A percentile compares a stretch with the other conserved stretches of the same genome.
phyloP scores from a whole-genome alignment of 2,888 invertebrate species.

The Drosophila anomelani region DNA sequence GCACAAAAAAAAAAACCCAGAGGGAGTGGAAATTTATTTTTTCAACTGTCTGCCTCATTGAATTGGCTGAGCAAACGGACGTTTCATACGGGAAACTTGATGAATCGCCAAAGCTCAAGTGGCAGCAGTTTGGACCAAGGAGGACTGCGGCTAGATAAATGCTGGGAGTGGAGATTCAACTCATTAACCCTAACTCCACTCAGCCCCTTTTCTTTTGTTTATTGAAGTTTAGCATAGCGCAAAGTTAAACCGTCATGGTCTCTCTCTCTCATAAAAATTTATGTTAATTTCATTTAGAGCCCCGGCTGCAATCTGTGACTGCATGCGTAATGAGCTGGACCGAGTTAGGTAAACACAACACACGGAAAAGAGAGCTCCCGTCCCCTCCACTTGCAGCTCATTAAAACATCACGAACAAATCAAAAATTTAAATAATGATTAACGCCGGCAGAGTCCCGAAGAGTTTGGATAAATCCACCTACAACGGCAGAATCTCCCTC shows the following conservation, averaged over 20 bases:
- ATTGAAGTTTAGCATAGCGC: constrained; percentile 71
- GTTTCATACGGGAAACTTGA: constrained; percentile 70
- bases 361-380: background rate
- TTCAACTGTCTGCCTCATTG: constrained; percentile 54
- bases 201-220: constrained; percentile 61
- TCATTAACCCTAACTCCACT: constrained; percentile 55
- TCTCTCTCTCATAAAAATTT: constrained; percentile 70
- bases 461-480: constrained; percentile 25
- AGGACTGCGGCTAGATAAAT: constrained; percentile 34
- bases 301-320: constrained; percentile 64
- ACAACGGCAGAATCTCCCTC: constrained; percentile 20
- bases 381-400: constrained; percentile 28
- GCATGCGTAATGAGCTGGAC: constrained; percentile 71
- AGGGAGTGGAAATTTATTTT: constrained; percentile 26
- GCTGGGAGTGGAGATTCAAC: constrained; percentile 38
- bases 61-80: constrained; percentile 75
- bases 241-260: constrained; percentile 68
- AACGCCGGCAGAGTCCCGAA: constrained; percentile 46
- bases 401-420: constrained; percentile 51
- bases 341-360: constrained; percentile 63
- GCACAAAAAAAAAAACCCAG: constrained; percentile 53
- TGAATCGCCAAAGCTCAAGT: constrained; percentile 76
- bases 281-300: constrained; percentile 80
- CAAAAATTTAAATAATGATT: constrained; percentile 77
- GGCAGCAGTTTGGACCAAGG: constrained; percentile 75